A percentile compares a stretch with the other conserved stretches of the same genome.
Conservation (phyloP, 2,113 vertebrate species). For the Indicator maculatus region DNA sequence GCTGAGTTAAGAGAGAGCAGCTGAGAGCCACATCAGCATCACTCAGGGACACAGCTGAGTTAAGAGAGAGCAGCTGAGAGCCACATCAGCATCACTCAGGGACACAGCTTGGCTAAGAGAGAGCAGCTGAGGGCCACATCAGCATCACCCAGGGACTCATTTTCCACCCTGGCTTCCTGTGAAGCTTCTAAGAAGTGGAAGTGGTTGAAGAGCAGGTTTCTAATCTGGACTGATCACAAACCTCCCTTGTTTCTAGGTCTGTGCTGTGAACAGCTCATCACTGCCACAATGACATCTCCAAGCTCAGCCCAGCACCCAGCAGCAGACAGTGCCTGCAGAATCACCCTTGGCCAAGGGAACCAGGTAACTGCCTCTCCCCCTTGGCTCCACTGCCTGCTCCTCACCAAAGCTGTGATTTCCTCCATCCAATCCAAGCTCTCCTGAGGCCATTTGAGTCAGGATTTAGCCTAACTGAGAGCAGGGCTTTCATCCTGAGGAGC, state of each 20-base stretch:
- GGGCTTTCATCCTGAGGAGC: neutral
- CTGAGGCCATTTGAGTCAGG: neutral
- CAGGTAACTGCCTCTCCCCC: conserved; percentile 77
- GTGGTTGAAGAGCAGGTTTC: neutral
- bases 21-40: neutral
- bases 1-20: neutral
- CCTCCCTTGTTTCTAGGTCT: conserved; percentile 5
- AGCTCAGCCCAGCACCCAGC: conserved; percentile 76
- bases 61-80: neutral
- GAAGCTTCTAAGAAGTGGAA: neutral
- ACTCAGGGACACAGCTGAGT: too few species aligned
- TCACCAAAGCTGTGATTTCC: neutral
- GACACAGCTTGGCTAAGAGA: too few species aligned
- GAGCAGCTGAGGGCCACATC: neutral
- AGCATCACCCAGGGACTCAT: neutral
- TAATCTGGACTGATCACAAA: neutral
- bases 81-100: neutral
- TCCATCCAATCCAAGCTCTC: neutral
- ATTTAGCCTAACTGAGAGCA: neutral
- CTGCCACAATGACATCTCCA: conserved; percentile 85
- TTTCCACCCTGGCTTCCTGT: neutral
- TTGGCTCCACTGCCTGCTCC: neutral
- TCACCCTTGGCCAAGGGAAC: conserved; percentile 79
- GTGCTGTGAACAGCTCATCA: conserved; percentile 44
- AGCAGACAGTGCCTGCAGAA: conserved; percentile 80